Percentiles rank a stretch among this genome's conserved stretches.
Evolutionary conservation across 2,888 invertebrate species (phyloP).

Genomic region (Deilephila porcellus): DNA sequence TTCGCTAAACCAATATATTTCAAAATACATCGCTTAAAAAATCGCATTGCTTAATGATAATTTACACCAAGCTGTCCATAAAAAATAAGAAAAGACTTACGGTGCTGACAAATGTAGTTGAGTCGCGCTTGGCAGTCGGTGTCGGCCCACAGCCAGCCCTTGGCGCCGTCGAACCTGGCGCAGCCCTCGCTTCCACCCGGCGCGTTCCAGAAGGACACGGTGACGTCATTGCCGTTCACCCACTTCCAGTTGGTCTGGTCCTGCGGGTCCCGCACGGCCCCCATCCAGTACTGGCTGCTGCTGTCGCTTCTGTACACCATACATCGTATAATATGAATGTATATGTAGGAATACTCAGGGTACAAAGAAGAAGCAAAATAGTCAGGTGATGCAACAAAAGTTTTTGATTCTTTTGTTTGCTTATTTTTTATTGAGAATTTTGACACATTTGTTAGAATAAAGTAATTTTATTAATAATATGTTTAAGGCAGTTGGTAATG

Average conservation of each 20-base stretch:
- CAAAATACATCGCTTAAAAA: too few relatives aligned
- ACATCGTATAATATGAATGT: background rate
- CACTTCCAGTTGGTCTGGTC: constrained; percentile 94
- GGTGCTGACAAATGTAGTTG: constrained; percentile 97
- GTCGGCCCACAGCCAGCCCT: constrained; percentile 97
- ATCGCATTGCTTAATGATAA: too few relatives aligned
- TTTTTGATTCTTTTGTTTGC: too few relatives aligned
- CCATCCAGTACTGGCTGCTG: constrained; percentile 97
- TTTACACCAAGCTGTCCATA: background rate
- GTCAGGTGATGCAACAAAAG: too few relatives aligned
- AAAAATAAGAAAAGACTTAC: constrained; percentile 84
- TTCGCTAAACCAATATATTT: too few relatives aligned
- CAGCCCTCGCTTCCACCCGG: constrained; percentile 94
- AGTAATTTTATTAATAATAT: too few relatives aligned
- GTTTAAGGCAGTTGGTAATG: too few relatives aligned
- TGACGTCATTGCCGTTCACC: constrained; percentile 94
- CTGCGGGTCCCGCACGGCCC: constrained; percentile 92
- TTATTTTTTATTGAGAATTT: too few relatives aligned
- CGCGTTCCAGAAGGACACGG: constrained; percentile 96
- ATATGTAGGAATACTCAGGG: background rate
- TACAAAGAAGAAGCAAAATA: too few relatives aligned
- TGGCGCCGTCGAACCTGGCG: constrained; percentile 95
- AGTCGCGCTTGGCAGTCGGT: constrained; percentile 93
- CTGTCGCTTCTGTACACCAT: constrained; percentile 89
- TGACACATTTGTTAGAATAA: too few relatives aligned